Conservation (phyloP, 2,113 vertebrate genomes). For the Ictalurus furcatus region DNA sequence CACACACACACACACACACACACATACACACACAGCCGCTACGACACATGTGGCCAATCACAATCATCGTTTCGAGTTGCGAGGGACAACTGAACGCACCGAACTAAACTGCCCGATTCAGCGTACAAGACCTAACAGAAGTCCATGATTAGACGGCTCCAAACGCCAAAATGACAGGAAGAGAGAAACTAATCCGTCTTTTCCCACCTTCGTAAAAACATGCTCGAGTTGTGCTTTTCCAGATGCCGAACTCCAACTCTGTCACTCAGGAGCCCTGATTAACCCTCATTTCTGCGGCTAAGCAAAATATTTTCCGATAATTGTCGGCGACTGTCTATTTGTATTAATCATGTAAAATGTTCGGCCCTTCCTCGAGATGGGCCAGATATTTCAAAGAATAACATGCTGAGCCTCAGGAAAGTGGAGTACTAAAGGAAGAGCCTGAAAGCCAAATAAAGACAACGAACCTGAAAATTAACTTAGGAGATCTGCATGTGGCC, state of each 20-base stretch:
- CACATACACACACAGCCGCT: neutral
- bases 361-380: neutral
- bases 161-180: neutral
- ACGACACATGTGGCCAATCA: constrained; percentile 24
- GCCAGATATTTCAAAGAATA: constrained; percentile 16
- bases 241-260: neutral
- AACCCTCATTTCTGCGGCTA: neutral
- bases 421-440: constrained; percentile 16
- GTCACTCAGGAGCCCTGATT: neutral
- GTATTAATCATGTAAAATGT: neutral
- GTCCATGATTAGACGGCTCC: neutral
- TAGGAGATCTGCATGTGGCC: constrained; percentile 36
- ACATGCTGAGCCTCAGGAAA: constrained; percentile 21
- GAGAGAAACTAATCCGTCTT: constrained; percentile 13
- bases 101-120: neutral
- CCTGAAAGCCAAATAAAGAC: constrained; percentile 36
- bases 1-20: too few species aligned
- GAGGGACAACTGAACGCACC: neutral
- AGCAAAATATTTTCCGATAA: neutral
- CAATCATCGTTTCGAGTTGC: neutral
- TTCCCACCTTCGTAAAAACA: constrained; percentile 3
- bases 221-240: neutral
- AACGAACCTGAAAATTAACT: constrained; percentile 44
- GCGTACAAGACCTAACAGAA: neutral
- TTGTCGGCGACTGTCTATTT: neutral